Conservation (phyloP, 2,888 invertebrate species). For the Xylota segnis region DNA sequence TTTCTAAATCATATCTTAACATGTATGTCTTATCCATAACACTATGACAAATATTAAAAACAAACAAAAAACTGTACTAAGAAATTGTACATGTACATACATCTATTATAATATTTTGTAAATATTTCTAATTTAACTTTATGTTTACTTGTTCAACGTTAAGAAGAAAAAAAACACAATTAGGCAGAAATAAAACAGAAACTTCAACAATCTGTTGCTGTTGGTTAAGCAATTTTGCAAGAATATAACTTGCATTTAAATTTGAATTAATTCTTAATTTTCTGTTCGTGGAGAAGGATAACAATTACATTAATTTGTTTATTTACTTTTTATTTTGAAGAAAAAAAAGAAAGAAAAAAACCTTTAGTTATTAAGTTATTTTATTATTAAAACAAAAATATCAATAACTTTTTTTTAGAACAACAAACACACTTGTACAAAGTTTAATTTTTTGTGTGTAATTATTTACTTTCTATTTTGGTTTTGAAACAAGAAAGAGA, state of each 20-base stretch:
- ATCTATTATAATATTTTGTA: slow-evolving; percentile 29
- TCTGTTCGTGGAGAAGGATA: slow-evolving; percentile 36
- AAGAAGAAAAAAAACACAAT: not conserved
- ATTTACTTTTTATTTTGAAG: slow-evolving; percentile 42
- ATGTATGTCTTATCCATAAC: not conserved
- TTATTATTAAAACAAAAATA: slow-evolving; percentile 47
- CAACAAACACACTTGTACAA: slow-evolving; percentile 70
- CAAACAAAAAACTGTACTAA: not conserved
- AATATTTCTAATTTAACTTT: slow-evolving; percentile 51
- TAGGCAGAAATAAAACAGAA: not conserved
- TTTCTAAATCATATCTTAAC: slow-evolving; percentile 16
- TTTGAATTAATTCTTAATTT: slow-evolving; percentile 25
- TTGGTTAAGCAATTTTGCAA: slow-evolving; percentile 12
- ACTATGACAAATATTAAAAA: slow-evolving; percentile 5
- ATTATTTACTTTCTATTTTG: slow-evolving; percentile 50
- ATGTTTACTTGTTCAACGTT: slow-evolving; percentile 20
- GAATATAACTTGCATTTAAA: slow-evolving; percentile 19
- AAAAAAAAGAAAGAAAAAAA: slow-evolving; percentile 17
- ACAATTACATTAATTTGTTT: slow-evolving; percentile 56
- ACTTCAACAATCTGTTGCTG: not conserved
- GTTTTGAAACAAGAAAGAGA: slow-evolving; percentile 39
- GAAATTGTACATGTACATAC: slow-evolving; percentile 14
- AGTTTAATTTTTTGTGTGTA: slow-evolving; percentile 71
- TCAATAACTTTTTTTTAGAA: slow-evolving; percentile 39
- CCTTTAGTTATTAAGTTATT: slow-evolving; percentile 62